These are phyloP conservation scores for Entomobrya multifasciata DNA, from an alignment of 2,888 invertebrate genomes.

Conservation along the genomic window DNA sequence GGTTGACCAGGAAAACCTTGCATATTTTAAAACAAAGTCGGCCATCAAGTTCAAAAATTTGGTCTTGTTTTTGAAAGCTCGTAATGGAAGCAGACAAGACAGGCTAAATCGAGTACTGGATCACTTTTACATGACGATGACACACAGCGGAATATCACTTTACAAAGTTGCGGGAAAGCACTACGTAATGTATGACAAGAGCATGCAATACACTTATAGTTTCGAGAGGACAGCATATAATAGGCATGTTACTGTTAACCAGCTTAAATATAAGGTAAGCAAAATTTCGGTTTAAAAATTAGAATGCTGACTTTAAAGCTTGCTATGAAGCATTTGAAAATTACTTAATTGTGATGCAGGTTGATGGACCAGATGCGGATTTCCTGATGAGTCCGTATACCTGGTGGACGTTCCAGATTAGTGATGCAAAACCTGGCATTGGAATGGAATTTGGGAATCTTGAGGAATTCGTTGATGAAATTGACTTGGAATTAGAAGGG, in stretches of 20 bases:
- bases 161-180: constrained; percentile 8
- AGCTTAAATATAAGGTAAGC: not conserved
- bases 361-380: constrained; percentile 12
- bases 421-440: constrained; percentile 31
- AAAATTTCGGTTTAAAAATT: too few species aligned
- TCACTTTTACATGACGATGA: constrained; percentile 38
- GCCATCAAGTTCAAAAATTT: constrained; percentile 63
- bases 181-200: not conserved
- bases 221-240: constrained; percentile 36
- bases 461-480: not conserved
- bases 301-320: not conserved
- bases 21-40: not conserved
- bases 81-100: not conserved
- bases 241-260: not conserved
- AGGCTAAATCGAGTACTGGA: constrained; percentile 42
- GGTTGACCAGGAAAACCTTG: not conserved
- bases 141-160: constrained; percentile 56
- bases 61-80: constrained; percentile 12
- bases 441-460: not conserved
- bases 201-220: constrained; percentile 14
- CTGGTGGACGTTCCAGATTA: too few species aligned
- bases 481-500: constrained; percentile 57
- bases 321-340: not conserved
- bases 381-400: constrained; percentile 63
- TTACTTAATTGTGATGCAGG: not conserved